Evolutionary conservation across 1,140 invertebrate genomes (phyloP).

Genomic region (Lutraria rhynchaena): DNA sequence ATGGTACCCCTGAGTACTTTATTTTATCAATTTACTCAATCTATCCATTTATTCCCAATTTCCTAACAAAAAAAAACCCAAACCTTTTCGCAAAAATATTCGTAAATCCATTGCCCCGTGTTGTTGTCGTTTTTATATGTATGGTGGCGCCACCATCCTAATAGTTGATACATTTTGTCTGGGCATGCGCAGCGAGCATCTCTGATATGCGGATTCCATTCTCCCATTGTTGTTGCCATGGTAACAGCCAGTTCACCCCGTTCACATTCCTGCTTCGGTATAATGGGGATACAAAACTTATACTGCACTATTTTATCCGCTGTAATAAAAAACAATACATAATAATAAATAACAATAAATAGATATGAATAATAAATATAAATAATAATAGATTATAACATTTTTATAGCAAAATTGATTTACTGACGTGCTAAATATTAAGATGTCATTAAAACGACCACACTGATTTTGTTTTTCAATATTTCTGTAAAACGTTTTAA

Average conservation of each 20-base stretch:
- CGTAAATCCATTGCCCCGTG: slow-evolving; percentile 66
- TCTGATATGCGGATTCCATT: slow-evolving; percentile 63
- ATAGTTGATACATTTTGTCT: slow-evolving; percentile 61
- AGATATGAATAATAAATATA: too few relatives aligned
- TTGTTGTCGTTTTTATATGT: slow-evolving; percentile 42
- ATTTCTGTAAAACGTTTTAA: too few relatives aligned
- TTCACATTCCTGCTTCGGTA: slow-evolving; percentile 53
- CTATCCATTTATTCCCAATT: too few relatives aligned
- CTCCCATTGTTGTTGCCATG: slow-evolving; percentile 61
- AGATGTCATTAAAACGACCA: too few relatives aligned
- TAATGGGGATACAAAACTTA: slow-evolving; percentile 61
- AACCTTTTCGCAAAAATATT: slow-evolving; percentile 69
- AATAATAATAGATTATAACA: too few relatives aligned
- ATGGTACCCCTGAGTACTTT: too few relatives aligned
- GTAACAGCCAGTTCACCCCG: slow-evolving; percentile 62
- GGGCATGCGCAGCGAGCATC: slow-evolving; percentile 64
- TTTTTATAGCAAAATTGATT: too few relatives aligned
- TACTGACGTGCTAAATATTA: too few relatives aligned
- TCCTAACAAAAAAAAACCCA: too few relatives aligned
- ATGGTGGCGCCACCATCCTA: slow-evolving; percentile 62
- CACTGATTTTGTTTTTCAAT: too few relatives aligned
- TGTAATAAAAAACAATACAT: slow-evolving; percentile 43
- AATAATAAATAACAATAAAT: too few relatives aligned
- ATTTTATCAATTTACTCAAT: too few relatives aligned
- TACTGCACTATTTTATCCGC: slow-evolving; percentile 69